Base-by-base conservation (phyloP, 2,113 vertebrate species). In the Lophura nycthemera region DNA sequence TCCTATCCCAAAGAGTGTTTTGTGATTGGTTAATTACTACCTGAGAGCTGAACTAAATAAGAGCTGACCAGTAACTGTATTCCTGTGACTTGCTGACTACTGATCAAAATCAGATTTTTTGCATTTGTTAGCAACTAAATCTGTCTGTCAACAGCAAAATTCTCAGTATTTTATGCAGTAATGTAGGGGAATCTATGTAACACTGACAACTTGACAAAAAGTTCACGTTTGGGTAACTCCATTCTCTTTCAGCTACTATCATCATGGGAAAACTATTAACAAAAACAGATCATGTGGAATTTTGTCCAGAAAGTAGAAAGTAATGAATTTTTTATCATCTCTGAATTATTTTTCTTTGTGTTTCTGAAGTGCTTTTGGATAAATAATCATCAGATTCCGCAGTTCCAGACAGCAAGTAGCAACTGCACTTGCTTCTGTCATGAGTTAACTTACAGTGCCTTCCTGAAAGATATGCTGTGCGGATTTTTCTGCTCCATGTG, bases 61-160 rank as follows among this genome's bases (percentile, higher is more conserved):
- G 30, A 76, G 22, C 18, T 57, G 15, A 74, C 4, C 21, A 34
- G 15, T 60, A 54, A 45, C 27, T 77, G 9, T 56, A 69, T 65
- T 76, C 90, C 22, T 36, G 29, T 48, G 20, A 70, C 43, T 80
- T 86, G 21, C 20, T 90, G 2, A 1, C 67, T 83, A 22, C 13
- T 27, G 32, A 48, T 18, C 22, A 80, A 88, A 88, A 43, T 18
- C 65, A 56, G 14, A 18, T 54, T 17, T 61, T 77, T 38, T 30
- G 30, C 13, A 80, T 90, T 24, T 69, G 65, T n/a, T 47, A 89
- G 81, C 32, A 81, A 73, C 30, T 40, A 66, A 90, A 86, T 83
- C n/a, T 66, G 30, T n/a, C 54, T 24, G 73, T 20, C 13, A 57
- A 34, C 42, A 67, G 38, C 18, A 89, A 69, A 67, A 65, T 21